phyloP scores from a whole-genome alignment of 2,113 vertebrate species.

The Pampusana beccarii region DNA sequence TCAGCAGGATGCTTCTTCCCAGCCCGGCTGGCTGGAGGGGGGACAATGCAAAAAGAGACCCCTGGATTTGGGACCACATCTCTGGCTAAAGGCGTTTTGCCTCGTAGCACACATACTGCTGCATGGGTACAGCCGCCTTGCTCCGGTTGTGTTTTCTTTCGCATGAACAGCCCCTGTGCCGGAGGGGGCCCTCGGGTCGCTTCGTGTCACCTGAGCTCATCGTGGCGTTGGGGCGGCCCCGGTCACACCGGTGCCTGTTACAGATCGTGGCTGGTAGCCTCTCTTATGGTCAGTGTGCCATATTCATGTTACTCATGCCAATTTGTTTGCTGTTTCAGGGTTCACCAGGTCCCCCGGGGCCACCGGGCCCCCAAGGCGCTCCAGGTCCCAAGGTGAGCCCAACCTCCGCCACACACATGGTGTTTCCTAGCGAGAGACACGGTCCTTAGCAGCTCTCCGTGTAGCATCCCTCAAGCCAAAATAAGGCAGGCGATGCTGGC shows the following conservation, averaged over 20 bases:
- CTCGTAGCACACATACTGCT: neutral
- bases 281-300: fast-evolving
- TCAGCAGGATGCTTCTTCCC: neutral
- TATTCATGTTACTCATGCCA: fast-evolving
- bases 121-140: neutral
- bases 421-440: fast-evolving
- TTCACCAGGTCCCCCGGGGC: slow-evolving; percentile 83
- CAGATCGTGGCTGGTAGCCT: fast-evolving
- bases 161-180: neutral
- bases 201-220: neutral
- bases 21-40: fast-evolving
- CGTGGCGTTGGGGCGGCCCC: fast-evolving
- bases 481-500: neutral
- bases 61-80: neutral
- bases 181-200: fast-evolving
- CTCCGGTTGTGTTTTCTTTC: fast-evolving
- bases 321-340: slow-evolving; percentile 77
- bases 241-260: neutral
- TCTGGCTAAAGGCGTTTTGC: neutral
- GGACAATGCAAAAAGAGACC: neutral
- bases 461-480: neutral
- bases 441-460: fast-evolving
- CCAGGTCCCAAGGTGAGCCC: slow-evolving; percentile 86
- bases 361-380: slow-evolving; percentile 82
- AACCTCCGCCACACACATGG: neutral